These are phyloP conservation scores for Cnemophilus loriae DNA, from an alignment of 2,113 vertebrate species.

Conservation along the genomic window DNA sequence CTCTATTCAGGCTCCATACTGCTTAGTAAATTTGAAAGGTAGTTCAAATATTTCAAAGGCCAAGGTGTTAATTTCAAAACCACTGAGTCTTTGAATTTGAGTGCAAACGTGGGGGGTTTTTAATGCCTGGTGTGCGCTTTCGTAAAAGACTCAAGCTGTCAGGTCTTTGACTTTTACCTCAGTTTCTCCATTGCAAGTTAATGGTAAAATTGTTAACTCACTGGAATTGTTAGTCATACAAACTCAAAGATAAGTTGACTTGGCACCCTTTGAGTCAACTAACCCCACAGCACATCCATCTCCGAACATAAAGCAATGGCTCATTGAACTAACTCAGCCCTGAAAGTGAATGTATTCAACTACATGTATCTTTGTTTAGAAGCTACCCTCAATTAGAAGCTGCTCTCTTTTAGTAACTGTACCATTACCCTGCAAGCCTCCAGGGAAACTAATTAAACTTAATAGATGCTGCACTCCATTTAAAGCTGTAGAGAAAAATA, in stretches of 20 bases:
- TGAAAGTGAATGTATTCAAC: neutral
- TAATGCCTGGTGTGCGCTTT: neutral
- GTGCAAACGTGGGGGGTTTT: accelerated
- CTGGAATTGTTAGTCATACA: neutral
- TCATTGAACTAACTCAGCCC: neutral
- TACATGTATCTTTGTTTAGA: neutral
- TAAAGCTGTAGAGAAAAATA: slow-evolving; percentile 11
- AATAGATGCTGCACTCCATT: neutral
- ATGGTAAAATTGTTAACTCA: neutral
- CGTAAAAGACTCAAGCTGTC: neutral
- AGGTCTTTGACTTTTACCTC: neutral
- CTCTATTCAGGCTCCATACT: neutral
- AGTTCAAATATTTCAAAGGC: neutral
- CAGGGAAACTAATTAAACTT: slow-evolving; percentile 5
- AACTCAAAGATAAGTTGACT: neutral
- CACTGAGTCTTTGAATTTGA: neutral
- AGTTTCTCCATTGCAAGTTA: neutral
- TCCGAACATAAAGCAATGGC: neutral
- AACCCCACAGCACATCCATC: neutral
- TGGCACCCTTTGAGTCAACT: neutral
- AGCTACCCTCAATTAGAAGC: neutral
- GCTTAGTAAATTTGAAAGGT: neutral
- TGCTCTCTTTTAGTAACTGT: neutral
- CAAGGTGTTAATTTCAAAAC: neutral
- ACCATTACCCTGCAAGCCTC: neutral